phyloP scores from a whole-genome alignment of 1,140 invertebrate species.

The Heliothis virescens region DNA sequence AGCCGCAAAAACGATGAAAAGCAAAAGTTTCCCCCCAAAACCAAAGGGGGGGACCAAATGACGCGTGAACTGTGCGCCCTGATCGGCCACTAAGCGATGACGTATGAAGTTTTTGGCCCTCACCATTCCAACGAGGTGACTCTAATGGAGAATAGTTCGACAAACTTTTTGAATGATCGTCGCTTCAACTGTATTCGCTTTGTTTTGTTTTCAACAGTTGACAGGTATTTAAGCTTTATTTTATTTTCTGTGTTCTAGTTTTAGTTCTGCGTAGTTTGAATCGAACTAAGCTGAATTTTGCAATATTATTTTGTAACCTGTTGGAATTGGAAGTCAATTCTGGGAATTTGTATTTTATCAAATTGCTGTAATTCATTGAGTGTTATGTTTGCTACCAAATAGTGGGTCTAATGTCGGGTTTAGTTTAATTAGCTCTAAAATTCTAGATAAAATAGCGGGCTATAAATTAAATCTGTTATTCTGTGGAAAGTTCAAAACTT shows the following conservation, averaged over 20 bases:
- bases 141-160: slow-evolving; percentile 23
- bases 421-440: neutral
- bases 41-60: slow-evolving; percentile 49
- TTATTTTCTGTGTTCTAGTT: neutral
- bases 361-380: neutral
- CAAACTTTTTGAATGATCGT: slow-evolving; percentile 23
- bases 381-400: neutral
- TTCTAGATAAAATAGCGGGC: neutral
- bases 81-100: slow-evolving; percentile 57
- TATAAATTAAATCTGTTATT: neutral
- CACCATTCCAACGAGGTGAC: slow-evolving; percentile 49
- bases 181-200: neutral
- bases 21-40: slow-evolving; percentile 42
- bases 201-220: slow-evolving; percentile 30
- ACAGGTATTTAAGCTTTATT: slow-evolving; percentile 12
- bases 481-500: neutral
- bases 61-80: slow-evolving; percentile 54
- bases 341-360: neutral
- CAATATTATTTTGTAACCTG: neutral
- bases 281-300: neutral
- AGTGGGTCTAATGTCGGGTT: neutral
- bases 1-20: slow-evolving; percentile 47
- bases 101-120: slow-evolving; percentile 54
- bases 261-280: neutral
- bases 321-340: neutral